Conservation (phyloP, 1,140 invertebrate genomes). For the Drosophila persimilis region DNA sequence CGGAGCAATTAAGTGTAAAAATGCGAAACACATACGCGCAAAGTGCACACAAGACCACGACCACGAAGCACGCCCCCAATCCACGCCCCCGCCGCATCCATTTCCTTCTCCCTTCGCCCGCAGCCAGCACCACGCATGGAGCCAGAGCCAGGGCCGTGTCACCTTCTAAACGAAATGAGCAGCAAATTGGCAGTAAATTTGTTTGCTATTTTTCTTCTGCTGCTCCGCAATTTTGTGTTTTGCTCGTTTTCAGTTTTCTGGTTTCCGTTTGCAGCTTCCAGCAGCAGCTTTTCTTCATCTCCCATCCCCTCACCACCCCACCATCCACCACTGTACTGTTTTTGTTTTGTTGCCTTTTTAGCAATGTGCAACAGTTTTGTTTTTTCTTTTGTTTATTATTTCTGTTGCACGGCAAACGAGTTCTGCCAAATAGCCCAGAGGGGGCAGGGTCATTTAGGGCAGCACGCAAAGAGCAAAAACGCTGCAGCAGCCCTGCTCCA, state of each 20-base stretch:
- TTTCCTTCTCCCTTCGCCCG: background rate
- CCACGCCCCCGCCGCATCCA: slow-evolving; percentile 8
- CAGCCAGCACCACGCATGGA: slow-evolving; percentile 48
- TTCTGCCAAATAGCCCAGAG: slow-evolving; percentile 63
- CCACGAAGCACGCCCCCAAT: slow-evolving; percentile 21
- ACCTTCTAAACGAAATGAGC: slow-evolving; percentile 80
- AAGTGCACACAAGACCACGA: slow-evolving; percentile 64
- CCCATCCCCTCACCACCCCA: background rate
- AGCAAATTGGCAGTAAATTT: slow-evolving; percentile 81
- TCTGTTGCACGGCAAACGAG: slow-evolving; percentile 63
- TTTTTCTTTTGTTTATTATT: slow-evolving; percentile 34
- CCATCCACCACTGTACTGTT: background rate
- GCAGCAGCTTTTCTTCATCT: slow-evolving; percentile 24
- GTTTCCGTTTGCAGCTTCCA: background rate
- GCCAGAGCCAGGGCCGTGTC: slow-evolving; percentile 67
- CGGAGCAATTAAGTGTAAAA: slow-evolving; percentile 80
- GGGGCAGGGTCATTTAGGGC: slow-evolving; percentile 29
- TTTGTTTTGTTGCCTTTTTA: slow-evolving; percentile 30
- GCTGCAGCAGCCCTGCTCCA: slow-evolving; percentile 2
- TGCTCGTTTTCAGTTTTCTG: slow-evolving; percentile 33
- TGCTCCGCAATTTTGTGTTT: slow-evolving; percentile 51
- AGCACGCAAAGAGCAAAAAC: slow-evolving; percentile 46
- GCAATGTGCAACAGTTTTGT: slow-evolving; percentile 69
- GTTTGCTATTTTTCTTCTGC: slow-evolving; percentile 77
- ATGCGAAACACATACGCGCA: slow-evolving; percentile 78